Base-by-base conservation (phyloP, 2,888 invertebrate genomes). In the Drosophila eohydei region DNA sequence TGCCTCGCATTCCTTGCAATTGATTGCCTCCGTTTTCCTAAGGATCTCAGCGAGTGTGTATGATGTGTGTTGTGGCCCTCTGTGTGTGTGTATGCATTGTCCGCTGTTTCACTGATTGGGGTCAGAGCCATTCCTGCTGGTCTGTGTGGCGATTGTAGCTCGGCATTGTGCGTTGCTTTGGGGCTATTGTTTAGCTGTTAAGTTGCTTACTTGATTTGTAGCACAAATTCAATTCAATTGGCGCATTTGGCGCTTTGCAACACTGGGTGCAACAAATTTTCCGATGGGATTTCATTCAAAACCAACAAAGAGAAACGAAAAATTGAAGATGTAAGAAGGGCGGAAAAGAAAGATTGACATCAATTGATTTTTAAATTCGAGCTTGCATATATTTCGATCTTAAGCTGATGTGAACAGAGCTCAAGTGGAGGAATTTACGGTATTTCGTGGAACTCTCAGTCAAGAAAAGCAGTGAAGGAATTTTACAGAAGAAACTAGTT, bases 211-310 rank as follows among this genome's bases (percentile, higher is more conserved):
- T 89, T 85, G 84, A 85, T 85, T 85, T 85, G 84, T 85, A 74
- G 84, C 84, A 73, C 89, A 84, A 89, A 89, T 89, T 85, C 89
- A 85, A 85, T 89, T 85, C 89, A 85, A 89, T 85, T 85, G 84
- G 51, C 81, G 75, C 77, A 55, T 59, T 66, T 60, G 62, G 16
- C 62, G 48, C 43, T 14, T 58, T 74, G 70, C 71, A 79, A 74
- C 66, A 76, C 76, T 67, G 80, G 64, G 75, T 61, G 78, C 81
- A 80, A 78, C 83, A 88, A 80, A 78, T 80, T 77, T 66, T 54
- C 32, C 38, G 46, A 21, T 16, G 54, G 62, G 59, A 52, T 71
- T 75, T 57, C 57, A 66, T 62, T 71, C 51, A 59, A 59, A 55
- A 48, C 32, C 57, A 57, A 40, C 41, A 44, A 57, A 69, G 38